Base-by-base conservation (phyloP, 2,797 vertebrate genomes). In the Holocentrus rufus region DNA sequence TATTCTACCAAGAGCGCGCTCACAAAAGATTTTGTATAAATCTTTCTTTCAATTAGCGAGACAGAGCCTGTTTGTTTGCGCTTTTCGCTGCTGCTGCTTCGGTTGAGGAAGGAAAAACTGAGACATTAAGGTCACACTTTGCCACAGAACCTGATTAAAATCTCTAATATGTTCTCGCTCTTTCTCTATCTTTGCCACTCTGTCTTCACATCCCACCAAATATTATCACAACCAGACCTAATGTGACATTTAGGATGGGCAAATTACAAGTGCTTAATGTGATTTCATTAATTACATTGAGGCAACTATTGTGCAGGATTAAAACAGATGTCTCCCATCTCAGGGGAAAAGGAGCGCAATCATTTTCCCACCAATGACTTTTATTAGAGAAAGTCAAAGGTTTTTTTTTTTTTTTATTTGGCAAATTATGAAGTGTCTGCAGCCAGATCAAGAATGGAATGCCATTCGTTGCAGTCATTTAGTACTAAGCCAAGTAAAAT, bases 101-200 rank as follows among this genome's bases (percentile, higher is more conserved):
- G 56, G 70, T 67, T 30, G 34, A 71, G 46, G 20, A 44, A 56
- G 27, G 15, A 67, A 80, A 65, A 77, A 84, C 49, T 70, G 58
- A 85, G 76, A 76, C 52, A 79, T 89, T 85, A 88, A 91, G 86
- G 86, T 91, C 82, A 86, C 72, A 80, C 80, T 88, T 85, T 79
- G 83, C 87, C 86, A 81, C 72, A 69, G 76, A 76, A 76, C 84
- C 84, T 87, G 84, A 91, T 92, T 89, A n/a, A 90, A 86, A 87
- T 85, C 65, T 74, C 53, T 79, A 79, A 88, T 83, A 77, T 65
- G 58, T 57, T 64, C 71, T 52, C 76, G 62, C 25, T 69, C 50
- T 70, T 69, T 47, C 69, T 55, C 31, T 63, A 73, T 74, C 57
- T 55, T 61, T 74, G 62, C 64, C 9, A 69, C n/a, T 0, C 27